A percentile compares a stretch with the other conserved stretches of the same genome.
These are phyloP conservation scores for western clawed frog (Xenopus tropicalis) DNA, from an alignment of 2,113 vertebrate species.

Conservation along the genomic window DNA sequence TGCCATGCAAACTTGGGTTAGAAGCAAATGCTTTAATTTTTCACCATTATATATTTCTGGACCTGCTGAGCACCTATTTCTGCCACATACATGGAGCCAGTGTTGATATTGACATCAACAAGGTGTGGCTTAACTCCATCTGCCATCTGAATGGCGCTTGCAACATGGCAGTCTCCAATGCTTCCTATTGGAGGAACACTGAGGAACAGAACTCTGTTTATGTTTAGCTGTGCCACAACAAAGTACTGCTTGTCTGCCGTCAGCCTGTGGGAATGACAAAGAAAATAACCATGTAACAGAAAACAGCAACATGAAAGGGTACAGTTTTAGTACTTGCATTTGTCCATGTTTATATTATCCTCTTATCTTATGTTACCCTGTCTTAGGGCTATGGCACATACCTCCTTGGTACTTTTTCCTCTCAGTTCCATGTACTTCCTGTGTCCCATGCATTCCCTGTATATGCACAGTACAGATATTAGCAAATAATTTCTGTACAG, in stretches of 20 bases:
- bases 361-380: too few species aligned
- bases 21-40: not conserved
- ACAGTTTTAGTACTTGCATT: too few species aligned
- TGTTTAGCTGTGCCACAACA: constrained; percentile 83
- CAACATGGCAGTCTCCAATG: constrained; percentile 76
- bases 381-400: too few species aligned
- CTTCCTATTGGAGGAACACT: constrained; percentile 74
- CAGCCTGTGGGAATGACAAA: constrained; percentile 66
- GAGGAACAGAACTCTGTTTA: constrained; percentile 74
- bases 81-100: constrained; percentile 83
- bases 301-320: too few species aligned
- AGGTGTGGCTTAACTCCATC: constrained; percentile 85
- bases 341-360: too few species aligned
- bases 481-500: too few species aligned
- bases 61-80: constrained; percentile 92
- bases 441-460: too few species aligned
- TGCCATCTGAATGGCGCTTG: constrained; percentile 78
- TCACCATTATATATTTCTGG: constrained; percentile 76
- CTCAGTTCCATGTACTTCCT: too few species aligned
- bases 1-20: too few species aligned
- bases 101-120: constrained; percentile 78
- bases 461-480: too few species aligned
- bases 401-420: too few species aligned
- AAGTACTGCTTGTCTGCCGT: constrained; percentile 76
- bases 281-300: not conserved